These are phyloP conservation scores for Aratinga solstitialis DNA, from an alignment of 2,797 vertebrate genomes.

Conservation along the genomic window DNA sequence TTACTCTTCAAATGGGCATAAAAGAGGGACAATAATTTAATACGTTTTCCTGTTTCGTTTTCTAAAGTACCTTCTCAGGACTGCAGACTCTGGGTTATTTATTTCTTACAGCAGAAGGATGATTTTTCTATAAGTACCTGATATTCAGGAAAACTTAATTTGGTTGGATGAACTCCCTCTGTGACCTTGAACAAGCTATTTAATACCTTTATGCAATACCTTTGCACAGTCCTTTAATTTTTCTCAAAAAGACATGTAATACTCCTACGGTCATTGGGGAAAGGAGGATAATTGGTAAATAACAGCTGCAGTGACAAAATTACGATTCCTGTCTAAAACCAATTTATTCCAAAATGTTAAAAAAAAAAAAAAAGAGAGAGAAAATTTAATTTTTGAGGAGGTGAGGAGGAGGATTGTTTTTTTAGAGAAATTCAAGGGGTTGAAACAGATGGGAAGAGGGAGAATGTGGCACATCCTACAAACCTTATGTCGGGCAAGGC, in stretches of 20 bases:
- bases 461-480: conserved; percentile 39
- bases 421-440: not conserved
- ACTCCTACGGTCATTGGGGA: not conserved
- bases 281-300: not conserved
- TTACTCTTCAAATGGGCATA: not conserved
- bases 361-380: not conserved
- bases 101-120: not conserved
- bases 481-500: not conserved
- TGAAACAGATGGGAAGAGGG: conserved; percentile 25
- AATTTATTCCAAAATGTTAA: not conserved
- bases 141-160: not conserved
- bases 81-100: not conserved
- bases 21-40: not conserved
- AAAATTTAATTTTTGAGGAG: not conserved
- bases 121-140: not conserved
- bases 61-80: not conserved
- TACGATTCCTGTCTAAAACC: not conserved
- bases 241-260: not conserved
- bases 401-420: not conserved
- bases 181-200: not conserved
- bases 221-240: not conserved
- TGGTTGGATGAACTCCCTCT: not conserved
- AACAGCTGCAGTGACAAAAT: not conserved
- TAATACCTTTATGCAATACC: not conserved
- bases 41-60: not conserved